These are phyloP conservation scores for Bubo blakistoni DNA, from an alignment of 2,113 vertebrate genomes.

Conservation along the genomic window DNA sequence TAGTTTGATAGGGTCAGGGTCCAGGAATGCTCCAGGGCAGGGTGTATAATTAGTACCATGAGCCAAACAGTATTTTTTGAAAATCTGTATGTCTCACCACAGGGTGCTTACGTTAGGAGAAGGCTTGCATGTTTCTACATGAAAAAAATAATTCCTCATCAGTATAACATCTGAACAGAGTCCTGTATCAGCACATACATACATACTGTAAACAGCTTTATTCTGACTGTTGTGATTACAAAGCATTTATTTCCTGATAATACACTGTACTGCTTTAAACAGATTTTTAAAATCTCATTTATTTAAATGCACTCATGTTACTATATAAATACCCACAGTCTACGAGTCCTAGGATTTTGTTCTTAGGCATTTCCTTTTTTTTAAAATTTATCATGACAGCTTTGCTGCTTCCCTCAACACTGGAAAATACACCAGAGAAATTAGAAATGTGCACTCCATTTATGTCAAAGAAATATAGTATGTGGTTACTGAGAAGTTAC, in stretches of 20 bases:
- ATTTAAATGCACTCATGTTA: not conserved
- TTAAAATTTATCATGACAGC: not conserved
- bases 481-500: not conserved
- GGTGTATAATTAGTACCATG: not conserved
- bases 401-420: not conserved
- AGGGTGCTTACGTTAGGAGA: not conserved
- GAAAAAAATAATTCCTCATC: not conserved
- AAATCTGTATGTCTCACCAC: not conserved
- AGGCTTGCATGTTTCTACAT: not conserved
- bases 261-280: not conserved
- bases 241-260: not conserved
- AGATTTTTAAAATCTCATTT: not conserved
- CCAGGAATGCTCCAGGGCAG: not conserved
- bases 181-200: not conserved
- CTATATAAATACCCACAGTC: not conserved
- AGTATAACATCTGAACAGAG: not conserved
- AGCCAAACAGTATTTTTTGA: not conserved
- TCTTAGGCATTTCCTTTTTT: not conserved
- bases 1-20: not conserved
- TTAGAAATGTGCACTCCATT: not conserved
- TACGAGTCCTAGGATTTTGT: not conserved
- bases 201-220: not conserved
- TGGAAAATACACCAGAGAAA: not conserved
- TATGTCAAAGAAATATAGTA: not conserved
- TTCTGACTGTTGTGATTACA: not conserved